phyloP scores from a whole-genome alignment of 2,113 vertebrate genomes.

The Channa maculata region DNA sequence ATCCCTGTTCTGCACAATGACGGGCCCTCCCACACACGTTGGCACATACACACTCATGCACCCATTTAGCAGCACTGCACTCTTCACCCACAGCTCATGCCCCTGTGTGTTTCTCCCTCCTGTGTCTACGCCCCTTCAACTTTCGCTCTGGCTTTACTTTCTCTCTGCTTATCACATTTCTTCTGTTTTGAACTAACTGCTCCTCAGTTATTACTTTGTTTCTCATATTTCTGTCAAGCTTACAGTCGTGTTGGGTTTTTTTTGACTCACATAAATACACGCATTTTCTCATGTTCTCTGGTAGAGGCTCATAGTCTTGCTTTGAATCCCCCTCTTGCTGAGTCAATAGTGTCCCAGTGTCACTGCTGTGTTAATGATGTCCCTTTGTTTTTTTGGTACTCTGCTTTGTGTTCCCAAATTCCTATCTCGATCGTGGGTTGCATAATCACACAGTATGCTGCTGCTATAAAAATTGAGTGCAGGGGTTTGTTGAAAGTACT shows the following conservation, averaged over 20 bases:
- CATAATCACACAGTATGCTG: conserved; percentile 43
- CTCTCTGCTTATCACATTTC: neutral
- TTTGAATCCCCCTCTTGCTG: conserved; percentile 56
- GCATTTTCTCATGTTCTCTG: conserved; percentile 1
- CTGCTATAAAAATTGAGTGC: neutral
- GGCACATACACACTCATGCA: conserved; percentile 15
- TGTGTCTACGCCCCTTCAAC: neutral
- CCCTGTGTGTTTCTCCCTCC: neutral
- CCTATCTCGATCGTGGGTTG: conserved; percentile 52
- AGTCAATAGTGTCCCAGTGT: conserved; percentile 63
- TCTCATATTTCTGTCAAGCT: conserved; percentile 33
- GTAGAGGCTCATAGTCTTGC: conserved; percentile 50
- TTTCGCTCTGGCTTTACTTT: neutral
- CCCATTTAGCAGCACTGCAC: neutral
- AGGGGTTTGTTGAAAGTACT: conserved; percentile 12
- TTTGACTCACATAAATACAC: neutral
- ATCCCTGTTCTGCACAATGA: conserved; percentile 49
- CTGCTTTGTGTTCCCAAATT: conserved; percentile 68
- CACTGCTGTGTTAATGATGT: conserved; percentile 69
- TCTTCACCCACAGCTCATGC: conserved; percentile 12
- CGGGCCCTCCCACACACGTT: neutral
- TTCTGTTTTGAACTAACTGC: neutral
- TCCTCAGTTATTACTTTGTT: conserved; percentile 4
- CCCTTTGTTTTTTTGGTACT: conserved; percentile 60
- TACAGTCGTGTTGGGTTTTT: neutral